Percentiles rank a stretch among this genome's conserved stretches.
Conservation (phyloP, 64 coral and sea anemone genomes). For the Cladopsammia gracilis region DNA sequence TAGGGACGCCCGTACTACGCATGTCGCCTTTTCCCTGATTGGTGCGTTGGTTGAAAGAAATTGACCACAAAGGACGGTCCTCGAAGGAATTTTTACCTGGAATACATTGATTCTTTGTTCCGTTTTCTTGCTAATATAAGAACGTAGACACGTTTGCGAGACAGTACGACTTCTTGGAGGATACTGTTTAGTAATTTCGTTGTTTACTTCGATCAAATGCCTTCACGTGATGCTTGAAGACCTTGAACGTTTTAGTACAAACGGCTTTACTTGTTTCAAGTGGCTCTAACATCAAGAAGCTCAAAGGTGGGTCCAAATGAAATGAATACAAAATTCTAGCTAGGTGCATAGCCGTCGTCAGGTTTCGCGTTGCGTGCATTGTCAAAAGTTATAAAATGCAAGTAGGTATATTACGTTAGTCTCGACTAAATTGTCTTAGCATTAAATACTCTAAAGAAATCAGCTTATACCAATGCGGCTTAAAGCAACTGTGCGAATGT, state of each 20-base stretch:
- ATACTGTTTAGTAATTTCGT: not conserved
- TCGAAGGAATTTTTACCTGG: not conserved
- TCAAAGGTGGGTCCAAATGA: not conserved
- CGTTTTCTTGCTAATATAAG: not conserved
- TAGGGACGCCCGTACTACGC: not conserved
- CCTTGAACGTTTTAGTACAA: not conserved
- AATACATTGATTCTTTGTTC: not conserved
- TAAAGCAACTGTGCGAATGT: not conserved
- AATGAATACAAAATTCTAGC: not conserved
- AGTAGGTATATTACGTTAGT: not conserved
- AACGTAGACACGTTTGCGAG: not conserved
- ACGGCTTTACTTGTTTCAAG: not conserved
- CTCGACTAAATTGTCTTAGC: not conserved
- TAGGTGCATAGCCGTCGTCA: not conserved
- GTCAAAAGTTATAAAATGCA: not conserved
- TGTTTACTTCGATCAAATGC: not conserved
- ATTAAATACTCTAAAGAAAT: slow-evolving; percentile 23
- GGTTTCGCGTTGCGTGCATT: slow-evolving; percentile 23
- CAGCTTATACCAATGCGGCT: not conserved
- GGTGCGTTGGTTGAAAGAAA: not conserved
- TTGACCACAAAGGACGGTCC: not conserved
- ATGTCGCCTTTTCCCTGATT: not conserved
- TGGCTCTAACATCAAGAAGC: not conserved
- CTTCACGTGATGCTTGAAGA: no score
- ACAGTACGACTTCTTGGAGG: no score